Evolutionary conservation across 2,888 invertebrate genomes (phyloP).

Genomic region (Tenthredo notha): DNA sequence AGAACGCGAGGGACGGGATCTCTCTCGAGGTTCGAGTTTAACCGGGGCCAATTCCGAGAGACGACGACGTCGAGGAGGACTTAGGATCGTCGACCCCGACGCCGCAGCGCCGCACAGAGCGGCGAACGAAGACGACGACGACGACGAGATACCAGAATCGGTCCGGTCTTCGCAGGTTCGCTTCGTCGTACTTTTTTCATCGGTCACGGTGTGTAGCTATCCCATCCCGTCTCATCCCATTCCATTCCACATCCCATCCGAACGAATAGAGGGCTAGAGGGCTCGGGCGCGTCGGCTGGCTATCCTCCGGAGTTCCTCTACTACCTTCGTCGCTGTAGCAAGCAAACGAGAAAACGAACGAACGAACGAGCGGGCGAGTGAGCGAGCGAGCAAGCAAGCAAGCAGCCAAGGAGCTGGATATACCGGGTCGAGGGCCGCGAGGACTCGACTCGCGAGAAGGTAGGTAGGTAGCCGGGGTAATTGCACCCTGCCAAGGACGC

Average conservation of each 20-base stretch:
- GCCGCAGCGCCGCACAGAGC: background rate
- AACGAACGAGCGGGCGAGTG: background rate
- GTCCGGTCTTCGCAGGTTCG: slow-evolving; percentile 30
- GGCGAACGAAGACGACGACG: background rate
- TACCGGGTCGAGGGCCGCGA: slow-evolving; percentile 44
- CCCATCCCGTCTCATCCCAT: slow-evolving; percentile 14
- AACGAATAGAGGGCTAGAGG: slow-evolving; percentile 45
- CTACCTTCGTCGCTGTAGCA: background rate
- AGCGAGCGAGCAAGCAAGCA: no score
- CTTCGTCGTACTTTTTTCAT: slow-evolving; percentile 56
- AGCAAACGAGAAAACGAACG: background rate
- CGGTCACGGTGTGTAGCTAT: slow-evolving; percentile 54
- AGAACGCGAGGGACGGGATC: background rate
- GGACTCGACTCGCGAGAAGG: slow-evolving; percentile 21
- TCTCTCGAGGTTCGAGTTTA: slow-evolving; percentile 12
- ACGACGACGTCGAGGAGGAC: slow-evolving; percentile 38
- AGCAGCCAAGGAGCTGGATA: background rate
- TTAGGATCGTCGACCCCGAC: slow-evolving; percentile 50
- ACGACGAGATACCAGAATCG: slow-evolving; percentile 40
- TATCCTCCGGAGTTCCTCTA: slow-evolving; percentile 23
- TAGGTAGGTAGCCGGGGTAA: slow-evolving; percentile 71
- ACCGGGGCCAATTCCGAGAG: slow-evolving; percentile 32
- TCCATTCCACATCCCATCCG: slow-evolving; percentile 22
- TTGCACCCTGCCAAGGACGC: slow-evolving; percentile 78
- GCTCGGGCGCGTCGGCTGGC: slow-evolving; percentile 7